Percentiles rank a stretch among this genome's conserved stretches.
These are phyloP conservation scores for Brachionus manjavacas DNA, from an alignment of 1,140 invertebrate species.

Conservation along the genomic window DNA sequence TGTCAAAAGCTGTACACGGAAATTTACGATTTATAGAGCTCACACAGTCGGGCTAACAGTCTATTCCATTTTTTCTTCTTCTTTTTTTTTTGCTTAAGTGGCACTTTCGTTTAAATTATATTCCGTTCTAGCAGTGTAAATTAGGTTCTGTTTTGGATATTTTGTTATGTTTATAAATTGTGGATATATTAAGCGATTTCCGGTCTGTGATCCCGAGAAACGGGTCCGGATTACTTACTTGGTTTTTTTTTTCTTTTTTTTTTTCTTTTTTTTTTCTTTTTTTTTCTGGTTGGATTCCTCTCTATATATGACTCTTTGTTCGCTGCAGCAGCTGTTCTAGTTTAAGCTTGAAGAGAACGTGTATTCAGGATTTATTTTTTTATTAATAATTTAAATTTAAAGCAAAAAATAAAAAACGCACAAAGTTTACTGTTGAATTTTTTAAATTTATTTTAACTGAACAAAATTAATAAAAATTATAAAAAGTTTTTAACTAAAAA, in stretches of 20 bases:
- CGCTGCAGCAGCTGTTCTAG: background rate
- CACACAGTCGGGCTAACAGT: background rate
- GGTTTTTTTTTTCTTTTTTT: background rate
- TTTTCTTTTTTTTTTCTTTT: background rate
- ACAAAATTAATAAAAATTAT: background rate
- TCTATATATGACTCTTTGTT: background rate
- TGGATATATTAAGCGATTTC: background rate
- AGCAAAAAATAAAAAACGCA: background rate
- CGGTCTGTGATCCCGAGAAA: background rate
- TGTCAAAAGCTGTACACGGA: conserved; percentile 28
- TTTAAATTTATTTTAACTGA: background rate
- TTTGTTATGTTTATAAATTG: conserved; percentile 8
- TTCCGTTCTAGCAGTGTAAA: background rate
- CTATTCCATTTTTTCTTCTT: no score
- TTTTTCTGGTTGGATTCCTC: background rate
- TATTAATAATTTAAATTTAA: background rate
- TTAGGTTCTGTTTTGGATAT: conserved; percentile 1
- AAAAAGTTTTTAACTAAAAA: background rate
- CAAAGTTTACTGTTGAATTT: background rate
- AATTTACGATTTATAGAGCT: background rate
- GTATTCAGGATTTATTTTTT: background rate
- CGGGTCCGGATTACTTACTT: background rate
- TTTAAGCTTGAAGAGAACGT: background rate
- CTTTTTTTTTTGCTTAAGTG: no score
- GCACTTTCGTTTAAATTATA: background rate